Conservation (phyloP, 2,113 vertebrate genomes). For the Setophaga kirtlandii region DNA sequence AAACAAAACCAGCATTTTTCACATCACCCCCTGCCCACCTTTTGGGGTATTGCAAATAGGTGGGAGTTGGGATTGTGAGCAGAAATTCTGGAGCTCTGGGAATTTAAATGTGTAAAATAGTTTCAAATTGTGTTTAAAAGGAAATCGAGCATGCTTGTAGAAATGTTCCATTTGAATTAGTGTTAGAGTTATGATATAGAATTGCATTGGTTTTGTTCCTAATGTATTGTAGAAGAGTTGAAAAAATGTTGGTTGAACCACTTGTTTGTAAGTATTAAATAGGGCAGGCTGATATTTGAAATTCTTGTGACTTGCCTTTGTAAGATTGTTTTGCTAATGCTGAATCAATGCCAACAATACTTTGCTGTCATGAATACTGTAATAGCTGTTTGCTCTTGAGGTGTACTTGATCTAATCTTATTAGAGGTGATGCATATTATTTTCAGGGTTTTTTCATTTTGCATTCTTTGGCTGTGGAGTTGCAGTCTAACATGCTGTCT, state of each 20-base stretch:
- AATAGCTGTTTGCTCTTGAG: background rate
- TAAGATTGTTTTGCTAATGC: background rate
- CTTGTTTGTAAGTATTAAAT: background rate
- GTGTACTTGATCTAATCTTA: background rate
- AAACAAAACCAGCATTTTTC: background rate
- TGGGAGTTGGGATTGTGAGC: background rate
- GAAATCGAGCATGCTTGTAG: background rate
- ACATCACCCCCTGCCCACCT: background rate
- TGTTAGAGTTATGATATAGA: background rate
- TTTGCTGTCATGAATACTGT: background rate
- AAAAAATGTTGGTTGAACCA: background rate
- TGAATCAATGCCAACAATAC: background rate
- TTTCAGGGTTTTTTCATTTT: background rate
- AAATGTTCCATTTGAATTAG: background rate
- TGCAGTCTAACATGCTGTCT: constrained; percentile 15
- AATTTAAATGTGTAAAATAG: background rate
- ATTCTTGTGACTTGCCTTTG: background rate
- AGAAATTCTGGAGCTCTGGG: background rate
- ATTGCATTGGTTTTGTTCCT: background rate
- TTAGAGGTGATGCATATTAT: background rate
- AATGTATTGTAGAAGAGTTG: background rate
- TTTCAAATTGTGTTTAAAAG: background rate
- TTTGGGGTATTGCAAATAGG: background rate
- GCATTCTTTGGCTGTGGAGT: background rate
- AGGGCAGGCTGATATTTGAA: background rate